Evolutionary conservation across 2,888 invertebrate species (phyloP), one percentile per base, ranked within the genome.

Genomic region (Muschampia plurimacula): DNA sequence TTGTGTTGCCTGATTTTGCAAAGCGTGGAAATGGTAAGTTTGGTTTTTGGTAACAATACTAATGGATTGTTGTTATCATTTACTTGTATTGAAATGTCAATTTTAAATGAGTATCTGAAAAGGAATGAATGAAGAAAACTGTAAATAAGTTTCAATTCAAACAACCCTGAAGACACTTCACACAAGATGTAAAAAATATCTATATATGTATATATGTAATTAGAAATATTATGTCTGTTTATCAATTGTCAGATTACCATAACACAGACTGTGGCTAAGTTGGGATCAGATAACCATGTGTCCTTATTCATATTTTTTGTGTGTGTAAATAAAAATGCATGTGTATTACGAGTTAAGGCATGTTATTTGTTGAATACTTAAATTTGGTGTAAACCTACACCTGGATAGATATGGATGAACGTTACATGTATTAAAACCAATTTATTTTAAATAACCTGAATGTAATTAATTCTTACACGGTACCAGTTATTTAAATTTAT

Each of bases 391-490:
- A 22, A 52, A 52, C 13, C 4, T 28, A 1, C 32, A 3, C 9
- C 32, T 32, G 59, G 28, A 7, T 13, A 32, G 59, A n/a, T 49
- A 32, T 32, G 2, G 2, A 52, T 6, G 7, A 52, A 52, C 5
- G 2, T n/a, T 44, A 44, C 8, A 44, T 39, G 39, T 39, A 39
- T 6, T 39, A 7, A 39, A 39, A 39, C 7, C 7, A 7, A 7
- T 39, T 39, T 52, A 52, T 4, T 52, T 52, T 52, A 52, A 52
- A 52, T 52, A 59, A 59, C 32, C 39, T 55, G n/a, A 55, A 46
- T 57, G 69, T 75, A 46, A 66, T 68, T 74, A 74, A 73, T 72
- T 63, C 10, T 74, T 49, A 67, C 59, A 60, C 46, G 75, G 75
- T 76, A 76, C 75, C 75, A 76, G 75, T 74, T 49, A 9, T 66